These are phyloP conservation scores for Allobates femoralis DNA, from an alignment of 2,797 vertebrate genomes.

Conservation along the genomic window DNA sequence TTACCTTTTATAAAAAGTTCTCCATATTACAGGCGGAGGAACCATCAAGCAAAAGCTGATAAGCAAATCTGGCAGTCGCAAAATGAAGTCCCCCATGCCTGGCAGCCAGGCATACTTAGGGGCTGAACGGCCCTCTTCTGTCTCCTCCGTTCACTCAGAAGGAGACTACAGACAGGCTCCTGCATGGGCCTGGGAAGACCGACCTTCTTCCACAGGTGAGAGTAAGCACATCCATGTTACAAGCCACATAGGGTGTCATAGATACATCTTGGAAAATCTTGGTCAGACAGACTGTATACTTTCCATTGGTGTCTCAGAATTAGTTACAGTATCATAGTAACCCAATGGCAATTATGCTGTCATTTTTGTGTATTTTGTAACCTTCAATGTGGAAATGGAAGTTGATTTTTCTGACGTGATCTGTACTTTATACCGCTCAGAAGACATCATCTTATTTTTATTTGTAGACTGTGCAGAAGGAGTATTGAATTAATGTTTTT, in stretches of 20 bases:
- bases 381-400: too few relatives aligned
- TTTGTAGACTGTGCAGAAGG: too few relatives aligned
- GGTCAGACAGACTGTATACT: not conserved
- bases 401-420: too few relatives aligned
- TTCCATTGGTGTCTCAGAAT: not conserved
- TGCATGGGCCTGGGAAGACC: slow-evolving; percentile 94
- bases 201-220: slow-evolving; percentile 96
- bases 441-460: too few relatives aligned
- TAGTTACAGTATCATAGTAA: too few relatives aligned
- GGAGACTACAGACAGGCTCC: slow-evolving; percentile 94
- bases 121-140: slow-evolving; percentile 92
- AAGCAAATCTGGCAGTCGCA: slow-evolving; percentile 87
- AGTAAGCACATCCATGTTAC: not conserved
- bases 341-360: too few relatives aligned
- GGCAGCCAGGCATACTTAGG: slow-evolving; percentile 86
- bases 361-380: too few relatives aligned
- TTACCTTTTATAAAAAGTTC: slow-evolving; percentile 53
- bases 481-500: too few relatives aligned
- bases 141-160: slow-evolving; percentile 97
- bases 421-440: too few relatives aligned
- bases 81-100: slow-evolving; percentile 94
- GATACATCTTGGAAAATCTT: not conserved
- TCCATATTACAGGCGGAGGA: slow-evolving; percentile 75
- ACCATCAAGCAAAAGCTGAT: slow-evolving; percentile 89
- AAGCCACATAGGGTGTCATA: not conserved